Evolutionary conservation across 2,797 vertebrate species (phyloP), one percentile per base, ranked within the genome.

Genomic region (Alcedo atthis): DNA sequence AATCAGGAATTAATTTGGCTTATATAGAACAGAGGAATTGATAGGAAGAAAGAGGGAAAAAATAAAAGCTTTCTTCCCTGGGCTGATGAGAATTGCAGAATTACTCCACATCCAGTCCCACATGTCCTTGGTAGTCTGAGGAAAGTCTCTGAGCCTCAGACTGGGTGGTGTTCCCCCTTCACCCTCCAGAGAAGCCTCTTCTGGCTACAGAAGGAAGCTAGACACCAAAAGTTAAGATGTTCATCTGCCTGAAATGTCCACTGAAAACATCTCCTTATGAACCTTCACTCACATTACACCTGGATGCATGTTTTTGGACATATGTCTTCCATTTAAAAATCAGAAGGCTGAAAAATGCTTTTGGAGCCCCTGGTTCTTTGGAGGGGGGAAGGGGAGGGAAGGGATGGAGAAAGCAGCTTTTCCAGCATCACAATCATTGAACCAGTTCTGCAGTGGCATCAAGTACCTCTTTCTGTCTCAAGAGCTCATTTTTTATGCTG

Each of bases 281-380:
- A 93, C 64, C 37, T 73, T 85, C 58, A 69, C 15, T 89, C 86
- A 63, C 0, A 0, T 89, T 85, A 75, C 73, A 85, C 73, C 79
- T 92, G 75, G 49, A 85, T 33, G 87, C 48, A 37, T 82, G 30
- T 69, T 96, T 96, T 85, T 75, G 59, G 62, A 89, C 46, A 81
- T 37, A 28, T 80, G 66, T 75, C 85, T 95, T 94, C 77, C 81
- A 80, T 89, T 85, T 83, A 64, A 83, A 93, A 94, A 82, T 25
- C 57, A 77, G 86, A 91, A 87, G 78, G 71, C 59, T 94, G 53
- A 83, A 88, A 93, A 95, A 85, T 68, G 9, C 32, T 89, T 90
- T 62, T 85, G 32, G 22, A 71, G 10, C 22, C 88, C 88, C 58
- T 83, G 32, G 21, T 71, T 85, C 63, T 73, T 90, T 67, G 49